These are phyloP conservation scores for Indicator indicator DNA, from an alignment of 2,113 vertebrate genomes.

Conservation along the genomic window DNA sequence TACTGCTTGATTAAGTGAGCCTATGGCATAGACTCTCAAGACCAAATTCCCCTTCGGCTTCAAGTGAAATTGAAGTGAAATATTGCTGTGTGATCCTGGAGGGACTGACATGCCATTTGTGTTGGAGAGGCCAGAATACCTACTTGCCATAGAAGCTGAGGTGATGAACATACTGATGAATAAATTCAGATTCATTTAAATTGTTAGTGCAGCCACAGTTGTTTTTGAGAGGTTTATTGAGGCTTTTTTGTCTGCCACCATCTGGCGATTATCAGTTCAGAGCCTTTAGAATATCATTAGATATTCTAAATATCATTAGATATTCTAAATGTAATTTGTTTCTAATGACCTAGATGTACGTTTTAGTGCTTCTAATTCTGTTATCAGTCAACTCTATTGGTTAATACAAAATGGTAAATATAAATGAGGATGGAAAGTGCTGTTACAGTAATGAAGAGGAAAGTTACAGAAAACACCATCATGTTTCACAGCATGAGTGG, in stretches of 20 bases:
- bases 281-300: background rate
- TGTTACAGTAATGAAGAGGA: background rate
- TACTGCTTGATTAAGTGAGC: background rate
- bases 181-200: background rate
- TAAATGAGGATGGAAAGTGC: background rate
- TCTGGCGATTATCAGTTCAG: background rate
- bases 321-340: background rate
- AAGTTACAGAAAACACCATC: background rate
- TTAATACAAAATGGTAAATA: background rate
- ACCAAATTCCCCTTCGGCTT: conserved; percentile 9
- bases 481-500: background rate
- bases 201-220: background rate
- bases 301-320: background rate
- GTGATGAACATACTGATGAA: background rate
- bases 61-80: background rate
- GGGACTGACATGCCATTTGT: background rate
- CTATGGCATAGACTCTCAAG: background rate
- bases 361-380: conserved; percentile 20
- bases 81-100: background rate
- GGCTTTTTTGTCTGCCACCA: background rate
- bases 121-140: background rate
- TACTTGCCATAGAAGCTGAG: background rate
- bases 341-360: background rate
- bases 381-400: background rate
- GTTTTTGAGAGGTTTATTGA: background rate